A percentile compares a stretch with the other conserved stretches of the same genome.
Conservation (phyloP, 2,113 vertebrate genomes). For the Toxotes jaculatrix region DNA sequence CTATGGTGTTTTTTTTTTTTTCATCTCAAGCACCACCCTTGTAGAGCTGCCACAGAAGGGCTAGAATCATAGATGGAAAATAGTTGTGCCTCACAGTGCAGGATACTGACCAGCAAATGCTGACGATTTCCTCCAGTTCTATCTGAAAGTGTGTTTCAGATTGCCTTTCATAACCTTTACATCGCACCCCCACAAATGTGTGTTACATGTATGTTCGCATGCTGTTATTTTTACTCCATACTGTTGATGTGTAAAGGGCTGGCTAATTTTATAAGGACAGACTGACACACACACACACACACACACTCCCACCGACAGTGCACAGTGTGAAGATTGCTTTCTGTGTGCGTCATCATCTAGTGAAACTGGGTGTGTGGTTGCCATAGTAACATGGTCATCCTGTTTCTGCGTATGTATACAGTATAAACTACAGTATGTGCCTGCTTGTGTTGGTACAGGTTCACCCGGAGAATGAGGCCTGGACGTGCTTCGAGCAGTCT, state of each 20-base stretch:
- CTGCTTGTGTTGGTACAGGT: constrained; percentile 82
- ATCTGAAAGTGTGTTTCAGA: neutral
- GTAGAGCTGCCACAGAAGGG: neutral
- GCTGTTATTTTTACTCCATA: neutral
- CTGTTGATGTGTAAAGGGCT: constrained; percentile 26
- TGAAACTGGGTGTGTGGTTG: constrained; percentile 52
- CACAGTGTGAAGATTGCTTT: constrained; percentile 39
- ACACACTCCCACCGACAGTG: constrained; percentile 31
- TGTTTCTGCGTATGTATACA: constrained; percentile 21
- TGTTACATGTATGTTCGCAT: neutral
- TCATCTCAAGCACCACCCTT: too few relatives aligned
- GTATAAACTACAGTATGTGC: constrained; percentile 3
- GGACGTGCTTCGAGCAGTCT: constrained; percentile 98
- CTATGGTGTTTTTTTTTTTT: too few relatives aligned
- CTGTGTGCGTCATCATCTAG: constrained; percentile 44
- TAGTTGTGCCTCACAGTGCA: neutral
- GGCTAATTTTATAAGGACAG: constrained; percentile 43
- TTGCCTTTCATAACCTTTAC: neutral
- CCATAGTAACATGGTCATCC: constrained; percentile 42
- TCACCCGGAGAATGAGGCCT: constrained; percentile 97
- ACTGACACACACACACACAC: constrained; percentile 46
- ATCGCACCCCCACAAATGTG: neutral
- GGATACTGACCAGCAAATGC: neutral
- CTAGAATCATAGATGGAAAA: neutral
- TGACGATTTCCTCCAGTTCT: too few relatives aligned